Evolutionary conservation across 2,113 vertebrate species (phyloP).

Genomic region (Oceanodroma tethys): DNA sequence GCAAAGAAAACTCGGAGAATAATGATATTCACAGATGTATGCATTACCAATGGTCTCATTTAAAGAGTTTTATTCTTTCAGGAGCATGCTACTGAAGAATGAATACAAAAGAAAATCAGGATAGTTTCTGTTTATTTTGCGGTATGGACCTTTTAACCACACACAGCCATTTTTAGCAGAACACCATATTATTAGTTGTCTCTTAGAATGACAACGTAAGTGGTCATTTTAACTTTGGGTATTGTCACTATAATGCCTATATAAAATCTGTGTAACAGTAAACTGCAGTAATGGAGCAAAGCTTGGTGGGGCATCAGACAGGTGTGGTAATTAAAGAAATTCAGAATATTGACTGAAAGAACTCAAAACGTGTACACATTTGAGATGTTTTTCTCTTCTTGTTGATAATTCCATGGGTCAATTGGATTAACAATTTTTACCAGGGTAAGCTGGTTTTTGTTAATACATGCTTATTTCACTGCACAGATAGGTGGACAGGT

Average conservation of each 20-base stretch:
- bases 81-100: background rate
- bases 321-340: background rate
- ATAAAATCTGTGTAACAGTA: background rate
- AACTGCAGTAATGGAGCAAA: background rate
- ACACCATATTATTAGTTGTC: background rate
- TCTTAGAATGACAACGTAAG: background rate
- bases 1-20: background rate
- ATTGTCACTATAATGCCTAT: background rate
- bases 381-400: background rate
- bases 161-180: background rate
- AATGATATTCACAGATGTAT: background rate
- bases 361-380: rapidly evolving
- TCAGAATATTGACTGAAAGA: background rate
- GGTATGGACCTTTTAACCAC: background rate
- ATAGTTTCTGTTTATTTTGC: background rate
- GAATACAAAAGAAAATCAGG: background rate
- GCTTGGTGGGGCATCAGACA: background rate
- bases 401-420: background rate
- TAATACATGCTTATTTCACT: background rate
- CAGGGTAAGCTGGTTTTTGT: rapidly evolving
- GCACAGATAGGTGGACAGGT: background rate
- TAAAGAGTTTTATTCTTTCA: background rate
- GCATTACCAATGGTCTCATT: background rate
- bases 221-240: background rate
- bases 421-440: background rate